Evolutionary conservation across 2,113 vertebrate species (phyloP), one percentile per base, ranked within the genome.

Genomic region (Castor canadensis): DNA sequence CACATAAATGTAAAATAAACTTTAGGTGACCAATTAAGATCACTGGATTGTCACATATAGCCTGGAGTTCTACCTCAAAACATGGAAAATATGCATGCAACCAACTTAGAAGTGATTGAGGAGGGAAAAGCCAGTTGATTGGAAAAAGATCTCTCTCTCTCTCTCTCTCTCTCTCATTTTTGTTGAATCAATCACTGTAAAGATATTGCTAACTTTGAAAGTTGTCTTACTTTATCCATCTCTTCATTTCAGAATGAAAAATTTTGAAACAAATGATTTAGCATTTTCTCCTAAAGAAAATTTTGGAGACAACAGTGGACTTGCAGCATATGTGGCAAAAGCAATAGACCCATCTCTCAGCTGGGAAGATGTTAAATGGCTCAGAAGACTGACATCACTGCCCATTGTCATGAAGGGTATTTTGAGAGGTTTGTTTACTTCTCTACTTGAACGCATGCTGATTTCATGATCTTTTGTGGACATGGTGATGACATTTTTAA

Each of bases 311-410:
- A 98, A 99, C 90, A 99, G 99, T 6, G 99, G 99, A 32, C 98
- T 99, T 98, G 99, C 99, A 3, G 98, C 99, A 8, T 99, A 99
- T 0, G 99, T 99, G 1, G 98, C 99, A 0, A 98, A 99, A 80
- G 98, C 99, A 0, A 99, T 99, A 13, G 99, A 99, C 95, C 98
- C 99, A 4, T 98, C 98, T 0, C 24, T 99, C 94, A 98, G 76
- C 17, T 99, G 99, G 99, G 98, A 99, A 35, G 99, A 99, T 95
- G 98, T 99, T 89, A 98, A 95, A 30, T 99, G 99, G 99, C 98
- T 99, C 28, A 99, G 99, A 87, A 92, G 92, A 32, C 96, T 99
- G 91, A 99, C 99, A 3, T 96, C 95, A 0, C 98, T 99, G 38
- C 99, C 99, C 43, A 98, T 99, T 15, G 98, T 99, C 7, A 96